phyloP scores from a whole-genome alignment of 2,888 invertebrate genomes.

The Brachypalpus laphriformis region DNA sequence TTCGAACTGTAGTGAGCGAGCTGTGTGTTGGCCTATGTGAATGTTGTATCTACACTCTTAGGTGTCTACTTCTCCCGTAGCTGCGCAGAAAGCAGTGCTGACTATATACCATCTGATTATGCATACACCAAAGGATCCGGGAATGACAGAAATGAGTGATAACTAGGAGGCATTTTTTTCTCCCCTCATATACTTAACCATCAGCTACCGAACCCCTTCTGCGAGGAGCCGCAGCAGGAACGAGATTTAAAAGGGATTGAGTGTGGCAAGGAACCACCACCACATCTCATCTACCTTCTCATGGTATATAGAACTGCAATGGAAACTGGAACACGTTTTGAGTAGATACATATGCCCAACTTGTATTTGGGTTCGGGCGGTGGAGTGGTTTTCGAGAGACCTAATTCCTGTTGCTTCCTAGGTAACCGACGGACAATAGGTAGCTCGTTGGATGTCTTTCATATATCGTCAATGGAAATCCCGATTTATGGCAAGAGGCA shows the following conservation, averaged over 20 bases:
- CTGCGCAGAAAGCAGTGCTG: slow-evolving; percentile 41
- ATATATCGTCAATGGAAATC: slow-evolving; percentile 15
- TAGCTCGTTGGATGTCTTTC: slow-evolving; percentile 25
- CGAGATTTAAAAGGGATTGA: neutral
- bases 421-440: slow-evolving; percentile 40
- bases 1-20: slow-evolving; percentile 14
- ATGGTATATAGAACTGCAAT: slow-evolving; percentile 32
- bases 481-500: slow-evolving; percentile 35
- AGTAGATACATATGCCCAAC: slow-evolving; percentile 13
- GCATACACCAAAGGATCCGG: slow-evolving; percentile 25
- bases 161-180: slow-evolving; percentile 29
- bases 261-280: neutral
- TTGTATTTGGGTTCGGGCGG: neutral
- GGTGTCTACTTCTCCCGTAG: slow-evolving; percentile 15
- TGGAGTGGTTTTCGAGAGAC: slow-evolving; percentile 30
- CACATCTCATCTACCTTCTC: neutral
- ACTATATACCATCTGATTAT: slow-evolving; percentile 6
- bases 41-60: slow-evolving; percentile 19
- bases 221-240: neutral
- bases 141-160: slow-evolving; percentile 25
- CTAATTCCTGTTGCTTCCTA: slow-evolving; percentile 59
- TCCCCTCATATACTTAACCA: slow-evolving; percentile 6
- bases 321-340: slow-evolving; percentile 48
- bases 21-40: slow-evolving; percentile 15
- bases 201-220: slow-evolving; percentile 34